phyloP scores from a whole-genome alignment of 2,113 vertebrate genomes.

The Psittacula cyanocephala region DNA sequence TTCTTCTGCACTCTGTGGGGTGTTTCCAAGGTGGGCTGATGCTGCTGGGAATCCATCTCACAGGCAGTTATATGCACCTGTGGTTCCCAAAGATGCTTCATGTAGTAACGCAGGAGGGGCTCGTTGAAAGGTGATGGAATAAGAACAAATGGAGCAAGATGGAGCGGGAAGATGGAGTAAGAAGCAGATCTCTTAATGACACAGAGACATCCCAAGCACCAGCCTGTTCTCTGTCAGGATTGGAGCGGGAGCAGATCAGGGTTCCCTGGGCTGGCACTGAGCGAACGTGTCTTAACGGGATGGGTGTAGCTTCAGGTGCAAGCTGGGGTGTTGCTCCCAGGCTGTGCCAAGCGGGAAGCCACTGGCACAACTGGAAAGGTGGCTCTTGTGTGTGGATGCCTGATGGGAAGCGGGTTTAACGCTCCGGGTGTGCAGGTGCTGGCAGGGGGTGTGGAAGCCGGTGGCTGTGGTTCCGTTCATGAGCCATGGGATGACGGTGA shows the following conservation, averaged over 20 bases:
- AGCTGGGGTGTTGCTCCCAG: not conserved
- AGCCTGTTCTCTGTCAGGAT: not conserved
- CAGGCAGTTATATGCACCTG: fast-evolving
- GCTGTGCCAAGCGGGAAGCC: not conserved
- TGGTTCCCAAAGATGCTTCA: fast-evolving
- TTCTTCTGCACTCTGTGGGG: not conserved
- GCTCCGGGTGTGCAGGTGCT: not conserved
- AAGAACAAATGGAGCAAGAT: not conserved
- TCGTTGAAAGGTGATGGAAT: not conserved
- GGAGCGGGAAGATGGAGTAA: not conserved
- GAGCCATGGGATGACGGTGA: not conserved
- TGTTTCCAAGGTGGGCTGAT: not conserved
- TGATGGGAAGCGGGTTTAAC: not conserved
- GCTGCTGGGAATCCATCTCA: not conserved
- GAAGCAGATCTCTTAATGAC: not conserved
- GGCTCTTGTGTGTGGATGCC: not conserved
- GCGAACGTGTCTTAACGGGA: not conserved
- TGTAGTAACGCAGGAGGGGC: not conserved
- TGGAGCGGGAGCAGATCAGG: not conserved
- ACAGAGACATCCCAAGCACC: fast-evolving
- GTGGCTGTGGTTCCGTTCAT: not conserved
- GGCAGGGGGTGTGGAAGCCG: not conserved
- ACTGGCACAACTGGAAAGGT: conserved; percentile 34
- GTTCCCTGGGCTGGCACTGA: not conserved
- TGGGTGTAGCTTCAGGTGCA: not conserved